Evolutionary conservation across 2,888 invertebrate genomes (phyloP).

Genomic region (Latrodectus hesperus): DNA sequence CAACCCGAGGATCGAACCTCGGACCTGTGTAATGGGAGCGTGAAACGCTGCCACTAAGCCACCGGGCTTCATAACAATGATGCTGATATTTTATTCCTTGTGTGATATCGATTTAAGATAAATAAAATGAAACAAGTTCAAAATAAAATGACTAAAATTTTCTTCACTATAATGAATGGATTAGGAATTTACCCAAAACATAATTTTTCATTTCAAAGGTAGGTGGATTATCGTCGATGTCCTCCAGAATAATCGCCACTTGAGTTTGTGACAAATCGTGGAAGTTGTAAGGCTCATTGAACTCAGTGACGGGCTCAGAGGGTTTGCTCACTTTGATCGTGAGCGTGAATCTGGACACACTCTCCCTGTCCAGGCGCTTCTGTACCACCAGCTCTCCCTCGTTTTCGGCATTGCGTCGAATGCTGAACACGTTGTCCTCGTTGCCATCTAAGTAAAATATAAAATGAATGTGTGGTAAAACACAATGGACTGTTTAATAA

Average conservation of each 20-base stretch:
- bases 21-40: too few species aligned
- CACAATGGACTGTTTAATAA: too few species aligned
- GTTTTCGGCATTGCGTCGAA: constrained; percentile 81
- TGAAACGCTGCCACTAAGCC: too few species aligned
- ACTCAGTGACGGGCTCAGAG: constrained; percentile 40
- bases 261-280: constrained; percentile 79
- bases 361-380: constrained; percentile 82
- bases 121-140: too few species aligned
- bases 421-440: constrained; percentile 80
- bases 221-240: constrained; percentile 85
- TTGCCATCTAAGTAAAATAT: constrained; percentile 79
- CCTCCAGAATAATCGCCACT: constrained; percentile 80
- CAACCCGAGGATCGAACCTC: too few species aligned
- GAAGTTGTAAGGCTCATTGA: constrained; percentile 78
- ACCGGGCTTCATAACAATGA: too few species aligned
- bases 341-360: constrained; percentile 78
- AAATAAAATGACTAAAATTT: too few species aligned
- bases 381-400: constrained; percentile 80
- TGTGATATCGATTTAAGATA: too few species aligned
- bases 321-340: constrained; percentile 78
- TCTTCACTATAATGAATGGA: background rate
- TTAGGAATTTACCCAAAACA: constrained; percentile 78
- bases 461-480: too few species aligned
- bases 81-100: too few species aligned
- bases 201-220: constrained; percentile 80